phyloP scores from a whole-genome alignment of 2,888 invertebrate genomes.

The Gymnocheta viridis region DNA sequence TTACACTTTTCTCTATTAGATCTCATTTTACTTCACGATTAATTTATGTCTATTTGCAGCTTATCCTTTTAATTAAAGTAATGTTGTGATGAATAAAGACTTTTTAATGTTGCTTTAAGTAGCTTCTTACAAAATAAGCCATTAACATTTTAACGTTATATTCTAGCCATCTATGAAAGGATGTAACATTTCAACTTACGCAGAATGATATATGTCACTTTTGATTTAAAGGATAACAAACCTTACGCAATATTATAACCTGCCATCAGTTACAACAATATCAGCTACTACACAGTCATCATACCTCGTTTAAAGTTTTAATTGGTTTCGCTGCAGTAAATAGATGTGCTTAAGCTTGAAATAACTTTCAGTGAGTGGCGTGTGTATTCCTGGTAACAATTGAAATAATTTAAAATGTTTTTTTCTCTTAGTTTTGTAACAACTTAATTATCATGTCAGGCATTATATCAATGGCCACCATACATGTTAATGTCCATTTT shows the following conservation, averaged over 20 bases:
- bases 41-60: slow-evolving; percentile 26
- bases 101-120: slow-evolving; percentile 14
- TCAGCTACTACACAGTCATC: slow-evolving; percentile 1
- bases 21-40: slow-evolving; percentile 15
- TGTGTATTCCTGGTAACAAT: background rate
- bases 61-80: slow-evolving; percentile 35
- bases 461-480: slow-evolving; percentile 43
- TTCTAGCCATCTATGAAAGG: slow-evolving; percentile 1
- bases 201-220: slow-evolving; percentile 58
- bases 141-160: no score
- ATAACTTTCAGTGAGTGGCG: slow-evolving; percentile 18
- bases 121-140: slow-evolving; percentile 38
- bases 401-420: slow-evolving; percentile 7
- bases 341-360: slow-evolving; percentile 24
- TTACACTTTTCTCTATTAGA: background rate
- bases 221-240: slow-evolving; percentile 65
- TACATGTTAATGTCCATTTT: background rate
- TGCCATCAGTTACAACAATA: slow-evolving; percentile 6
- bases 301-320: background rate
- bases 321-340: background rate
- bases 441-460: slow-evolving; percentile 55
- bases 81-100: background rate
- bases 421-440: slow-evolving; percentile 21
- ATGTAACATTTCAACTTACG: no score
- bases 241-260: slow-evolving; percentile 19